Conservation (phyloP, 2,888 invertebrate species). For the Polydrusus cervinus region DNA sequence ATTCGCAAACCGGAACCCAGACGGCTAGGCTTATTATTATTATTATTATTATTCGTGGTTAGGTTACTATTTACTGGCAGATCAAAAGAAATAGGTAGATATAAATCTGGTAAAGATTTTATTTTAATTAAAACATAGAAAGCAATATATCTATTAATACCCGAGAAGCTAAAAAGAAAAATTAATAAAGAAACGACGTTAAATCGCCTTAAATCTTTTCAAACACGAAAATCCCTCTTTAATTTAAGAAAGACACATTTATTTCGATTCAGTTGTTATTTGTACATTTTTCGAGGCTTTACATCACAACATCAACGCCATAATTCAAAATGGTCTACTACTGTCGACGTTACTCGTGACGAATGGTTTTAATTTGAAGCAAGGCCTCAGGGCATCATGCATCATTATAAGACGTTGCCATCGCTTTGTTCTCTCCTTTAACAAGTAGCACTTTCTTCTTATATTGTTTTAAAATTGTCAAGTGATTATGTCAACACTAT, state of each 20-base stretch:
- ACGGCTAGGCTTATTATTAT: no score
- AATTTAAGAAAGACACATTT: slow-evolving; percentile 26
- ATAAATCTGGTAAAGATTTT: no score
- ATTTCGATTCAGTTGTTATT: slow-evolving; percentile 38
- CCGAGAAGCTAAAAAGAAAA: neutral
- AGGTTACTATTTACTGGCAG: no score
- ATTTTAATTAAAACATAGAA: no score
- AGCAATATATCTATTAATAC: neutral
- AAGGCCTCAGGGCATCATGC: slow-evolving; percentile 42
- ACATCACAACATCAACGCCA: slow-evolving; percentile 42
- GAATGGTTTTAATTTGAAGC: slow-evolving; percentile 49
- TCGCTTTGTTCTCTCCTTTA: slow-evolving; percentile 36
- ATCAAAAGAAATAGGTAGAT: no score
- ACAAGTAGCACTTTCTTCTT: slow-evolving; percentile 27
- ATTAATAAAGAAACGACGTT: neutral
- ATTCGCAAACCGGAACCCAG: no score
- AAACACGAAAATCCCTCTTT: slow-evolving; percentile 32
- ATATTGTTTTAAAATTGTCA: neutral
- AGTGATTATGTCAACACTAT: neutral
- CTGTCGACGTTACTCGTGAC: slow-evolving; percentile 36
- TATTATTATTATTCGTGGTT: no score
- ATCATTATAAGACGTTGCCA: slow-evolving; percentile 41
- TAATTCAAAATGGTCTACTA: slow-evolving; percentile 43
- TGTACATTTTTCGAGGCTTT: slow-evolving; percentile 37
- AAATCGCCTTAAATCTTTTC: slow-evolving; percentile 28